Percentiles rank a stretch among this genome's conserved stretches.
Conservation (phyloP, 1,140 invertebrate species). For the Cotesia glomerata region DNA sequence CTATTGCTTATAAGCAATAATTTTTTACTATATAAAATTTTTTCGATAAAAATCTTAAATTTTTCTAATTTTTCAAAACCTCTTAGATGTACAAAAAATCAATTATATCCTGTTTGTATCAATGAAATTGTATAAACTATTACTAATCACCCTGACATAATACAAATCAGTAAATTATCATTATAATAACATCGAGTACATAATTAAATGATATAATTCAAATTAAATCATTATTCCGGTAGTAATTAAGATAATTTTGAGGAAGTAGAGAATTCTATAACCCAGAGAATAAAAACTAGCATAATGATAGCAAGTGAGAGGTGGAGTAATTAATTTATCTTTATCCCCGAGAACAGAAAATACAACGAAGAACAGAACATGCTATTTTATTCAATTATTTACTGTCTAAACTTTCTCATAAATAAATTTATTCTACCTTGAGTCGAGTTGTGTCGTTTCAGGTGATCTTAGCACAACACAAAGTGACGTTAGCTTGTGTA, state of each 20-base stretch:
- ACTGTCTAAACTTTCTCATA: conserved; percentile 24
- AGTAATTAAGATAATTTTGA: conserved; percentile 16
- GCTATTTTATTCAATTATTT: conserved; percentile 3
- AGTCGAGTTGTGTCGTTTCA: background rate
- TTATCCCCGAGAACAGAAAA: background rate
- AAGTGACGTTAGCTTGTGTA: background rate
- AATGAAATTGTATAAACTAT: no score
- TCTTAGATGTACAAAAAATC: no score
- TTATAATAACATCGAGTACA: no score
- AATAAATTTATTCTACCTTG: background rate
- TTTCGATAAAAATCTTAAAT: no score
- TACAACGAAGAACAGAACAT: conserved; percentile 4
- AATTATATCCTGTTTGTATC: no score
- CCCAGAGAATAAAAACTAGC: background rate
- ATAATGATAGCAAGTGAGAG: background rate
- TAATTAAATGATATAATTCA: no score
- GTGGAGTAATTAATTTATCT: background rate
- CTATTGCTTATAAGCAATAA: no score
- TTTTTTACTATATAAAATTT: no score
- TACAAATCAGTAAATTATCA: no score
- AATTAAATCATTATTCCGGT: background rate
- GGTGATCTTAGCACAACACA: no score
- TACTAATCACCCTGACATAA: no score
- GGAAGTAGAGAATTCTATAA: background rate
- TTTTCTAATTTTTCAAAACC: no score